These are phyloP conservation scores for Lacanobia wlatinum DNA, from an alignment of 2,888 invertebrate species.

Conservation along the genomic window DNA sequence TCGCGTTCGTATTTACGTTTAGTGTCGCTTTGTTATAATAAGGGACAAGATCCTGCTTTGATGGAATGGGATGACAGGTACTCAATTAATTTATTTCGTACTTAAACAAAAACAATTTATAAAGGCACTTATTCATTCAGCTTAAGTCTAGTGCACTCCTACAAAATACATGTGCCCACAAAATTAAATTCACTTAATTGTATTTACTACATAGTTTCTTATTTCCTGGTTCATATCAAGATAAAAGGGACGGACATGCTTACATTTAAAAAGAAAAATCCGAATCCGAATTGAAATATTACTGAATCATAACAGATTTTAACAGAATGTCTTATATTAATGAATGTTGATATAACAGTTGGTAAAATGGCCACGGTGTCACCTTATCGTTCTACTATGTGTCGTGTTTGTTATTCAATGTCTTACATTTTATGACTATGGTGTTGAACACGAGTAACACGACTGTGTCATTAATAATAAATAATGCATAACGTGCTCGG, in stretches of 20 bases:
- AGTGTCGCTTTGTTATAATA: constrained; percentile 48
- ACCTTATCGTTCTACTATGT: too few species aligned
- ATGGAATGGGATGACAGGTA: constrained; percentile 41
- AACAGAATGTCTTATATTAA: too few species aligned
- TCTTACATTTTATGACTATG: too few species aligned
- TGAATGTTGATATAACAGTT: too few species aligned
- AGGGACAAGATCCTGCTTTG: constrained; percentile 17
- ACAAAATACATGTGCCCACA: neutral
- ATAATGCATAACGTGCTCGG: too few species aligned
- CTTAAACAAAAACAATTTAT: too few species aligned
- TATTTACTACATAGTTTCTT: neutral
- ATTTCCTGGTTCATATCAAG: constrained; percentile 9
- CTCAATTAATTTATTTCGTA: neutral
- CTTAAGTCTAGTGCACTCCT: neutral
- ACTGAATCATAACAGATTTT: too few species aligned
- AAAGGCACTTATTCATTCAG: neutral
- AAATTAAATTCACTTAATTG: neutral
- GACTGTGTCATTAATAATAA: too few species aligned
- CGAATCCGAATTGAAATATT: too few species aligned
- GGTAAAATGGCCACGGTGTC: too few species aligned
- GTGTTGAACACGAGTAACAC: too few species aligned
- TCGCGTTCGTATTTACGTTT: constrained; percentile 47
- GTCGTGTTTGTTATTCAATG: too few species aligned
- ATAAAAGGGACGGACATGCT: neutral
- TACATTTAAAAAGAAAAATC: neutral